phyloP scores from a whole-genome alignment of 2,888 invertebrate genomes.

The Xestoiulus laeticollis region DNA sequence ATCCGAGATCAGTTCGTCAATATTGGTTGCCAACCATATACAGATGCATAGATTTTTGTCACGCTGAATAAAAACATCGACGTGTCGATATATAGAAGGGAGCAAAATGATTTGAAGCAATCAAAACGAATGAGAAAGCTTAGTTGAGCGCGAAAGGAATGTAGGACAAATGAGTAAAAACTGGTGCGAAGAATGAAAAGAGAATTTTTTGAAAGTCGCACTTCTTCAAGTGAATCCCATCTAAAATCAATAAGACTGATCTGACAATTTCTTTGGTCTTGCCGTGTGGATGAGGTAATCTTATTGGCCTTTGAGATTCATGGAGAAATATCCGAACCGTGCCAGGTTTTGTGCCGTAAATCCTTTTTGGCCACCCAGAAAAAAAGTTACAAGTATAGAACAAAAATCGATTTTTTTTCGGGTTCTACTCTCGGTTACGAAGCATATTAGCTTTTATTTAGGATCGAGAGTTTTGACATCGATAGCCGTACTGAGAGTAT shows the following conservation, averaged over 20 bases:
- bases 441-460: conserved; percentile 35
- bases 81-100: not conserved
- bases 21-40: not conserved
- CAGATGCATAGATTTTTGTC: not conserved
- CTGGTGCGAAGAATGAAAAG: conserved; percentile 8
- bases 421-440: not conserved
- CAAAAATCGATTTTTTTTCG: not conserved
- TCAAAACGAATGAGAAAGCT: conserved; percentile 34
- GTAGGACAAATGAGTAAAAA: conserved; percentile 39
- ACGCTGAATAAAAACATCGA: not conserved
- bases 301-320: conserved; percentile 40
- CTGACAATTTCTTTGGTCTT: conserved; percentile 1
- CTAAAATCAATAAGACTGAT: conserved; percentile 34
- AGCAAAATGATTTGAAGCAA: conserved; percentile 29
- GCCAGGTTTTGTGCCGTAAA: conserved; percentile 30
- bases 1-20: conserved; percentile 1
- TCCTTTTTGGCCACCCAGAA: not conserved
- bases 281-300: not conserved
- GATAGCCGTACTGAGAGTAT: conserved; percentile 8
- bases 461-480: conserved; percentile 20
- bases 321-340: conserved; percentile 13
- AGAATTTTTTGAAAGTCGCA: not conserved
- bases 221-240: conserved; percentile 39
- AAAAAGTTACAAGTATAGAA: conserved; percentile 3
- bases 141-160: conserved; percentile 29